These are phyloP conservation scores for Platyscapa corneri DNA, from an alignment of 1,140 invertebrate species.

Conservation along the genomic window DNA sequence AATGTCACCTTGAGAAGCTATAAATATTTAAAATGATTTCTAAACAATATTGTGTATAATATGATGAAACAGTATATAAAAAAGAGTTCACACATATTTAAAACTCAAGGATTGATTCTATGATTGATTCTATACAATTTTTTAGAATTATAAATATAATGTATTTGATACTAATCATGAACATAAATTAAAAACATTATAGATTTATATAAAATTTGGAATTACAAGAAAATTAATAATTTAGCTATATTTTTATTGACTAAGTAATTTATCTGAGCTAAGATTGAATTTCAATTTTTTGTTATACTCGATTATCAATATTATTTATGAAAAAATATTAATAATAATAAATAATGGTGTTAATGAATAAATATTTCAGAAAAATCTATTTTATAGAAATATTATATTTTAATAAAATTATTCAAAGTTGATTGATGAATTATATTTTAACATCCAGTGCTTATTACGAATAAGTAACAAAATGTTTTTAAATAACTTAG, in stretches of 20 bases:
- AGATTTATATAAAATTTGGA: background rate
- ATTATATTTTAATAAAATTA: conserved; percentile 54
- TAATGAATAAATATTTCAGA: background rate
- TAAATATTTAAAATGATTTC: background rate
- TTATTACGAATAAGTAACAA: conserved; percentile 55
- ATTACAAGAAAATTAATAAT: background rate
- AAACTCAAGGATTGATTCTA: background rate
- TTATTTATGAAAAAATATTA: background rate
- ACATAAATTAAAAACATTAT: background rate
- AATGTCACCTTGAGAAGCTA: no score
- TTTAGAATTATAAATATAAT: background rate
- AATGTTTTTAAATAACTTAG: conserved; percentile 56
- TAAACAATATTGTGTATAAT: background rate
- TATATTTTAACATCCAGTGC: conserved; percentile 31
- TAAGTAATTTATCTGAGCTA: conserved; percentile 23
- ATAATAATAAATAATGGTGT: background rate
- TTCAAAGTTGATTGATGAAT: conserved; percentile 51
- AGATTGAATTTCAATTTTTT: conserved; percentile 16
- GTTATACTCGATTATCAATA: background rate
- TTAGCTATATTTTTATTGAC: background rate
- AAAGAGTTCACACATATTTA: background rate
- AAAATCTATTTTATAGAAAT: conserved; percentile 50
- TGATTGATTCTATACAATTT: background rate
- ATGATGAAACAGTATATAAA: background rate
- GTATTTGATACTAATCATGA: background rate